Evolutionary conservation across 1,140 invertebrate genomes (phyloP), one percentile per base, ranked within the genome.

Genomic region (Eupeodes corollae): DNA sequence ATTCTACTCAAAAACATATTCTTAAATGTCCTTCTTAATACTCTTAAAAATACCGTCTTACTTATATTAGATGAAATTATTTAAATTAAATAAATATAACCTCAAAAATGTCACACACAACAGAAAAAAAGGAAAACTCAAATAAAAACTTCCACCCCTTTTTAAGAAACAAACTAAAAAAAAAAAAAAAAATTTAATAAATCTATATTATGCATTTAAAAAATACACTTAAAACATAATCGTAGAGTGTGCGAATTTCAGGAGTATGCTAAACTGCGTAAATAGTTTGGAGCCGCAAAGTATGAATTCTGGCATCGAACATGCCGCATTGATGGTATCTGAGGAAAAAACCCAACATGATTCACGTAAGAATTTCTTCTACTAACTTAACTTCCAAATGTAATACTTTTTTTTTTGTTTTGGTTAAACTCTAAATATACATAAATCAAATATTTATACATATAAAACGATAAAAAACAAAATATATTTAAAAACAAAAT

Each of bases 211-310:
- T n/a, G 12, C 14, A 35, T 35, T 35, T 35, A n/a, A n/a, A 35
- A 43, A 43, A 16, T 43, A 64, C 67, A 68, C 60, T 59, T 64
- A 63, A 72, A 68, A 71, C 68, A 72, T 73, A 72, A 73, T 71
- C 60, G 72, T 68, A 73, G 73, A 73, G 69, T 73, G 71, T 73
- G 73, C 70, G 68, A 77, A 72, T 80, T 81, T 78, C 80, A 83
- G 81, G 80, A 85, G 82, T 78, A 84, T 83, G 80, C 75, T 84
- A 75, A 84, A 84, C 77, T 83, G 81, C 75, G 82, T 83, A 72
- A 85, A 85, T 78, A 77, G 79, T 61, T 77, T 83, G 74, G 82
- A 84, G 70, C 79, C 78, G 70, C 79, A 81, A 74, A 75, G 80
- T 68, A 68, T 68, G 65, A 68, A 68, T 63, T 79, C 78, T 55